These are phyloP conservation scores for Athene cunicularia DNA, from an alignment of 2,113 vertebrate genomes.

Conservation along the genomic window DNA sequence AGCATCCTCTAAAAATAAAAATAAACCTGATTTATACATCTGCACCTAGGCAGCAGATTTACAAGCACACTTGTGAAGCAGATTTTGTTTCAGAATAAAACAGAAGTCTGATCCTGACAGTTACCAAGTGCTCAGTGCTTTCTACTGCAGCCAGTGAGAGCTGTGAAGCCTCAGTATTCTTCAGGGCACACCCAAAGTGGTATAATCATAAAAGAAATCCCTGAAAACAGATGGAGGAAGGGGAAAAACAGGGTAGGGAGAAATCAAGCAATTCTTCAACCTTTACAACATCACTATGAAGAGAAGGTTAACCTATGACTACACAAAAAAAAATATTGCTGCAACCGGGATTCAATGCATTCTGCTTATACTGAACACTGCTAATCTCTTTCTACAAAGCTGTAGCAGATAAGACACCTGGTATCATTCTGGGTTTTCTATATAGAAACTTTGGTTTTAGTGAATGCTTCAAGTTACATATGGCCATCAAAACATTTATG, in stretches of 20 bases:
- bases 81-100: neutral
- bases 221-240: neutral
- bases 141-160: neutral
- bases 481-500: neutral
- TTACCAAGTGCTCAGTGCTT: neutral
- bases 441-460: neutral
- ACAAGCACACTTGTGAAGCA: neutral
- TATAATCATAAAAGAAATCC: neutral
- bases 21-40: neutral
- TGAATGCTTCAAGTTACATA: neutral
- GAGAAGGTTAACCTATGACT: neutral
- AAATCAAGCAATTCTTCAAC: neutral
- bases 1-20: neutral
- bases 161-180: neutral
- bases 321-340: neutral
- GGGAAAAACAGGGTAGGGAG: neutral
- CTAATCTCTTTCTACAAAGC: neutral
- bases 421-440: neutral
- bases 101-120: neutral
- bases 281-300: neutral
- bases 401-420: neutral
- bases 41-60: neutral
- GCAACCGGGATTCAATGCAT: neutral
- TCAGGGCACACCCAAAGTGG: neutral
- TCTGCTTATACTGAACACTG: neutral